Evolutionary conservation across 2,113 vertebrate species (phyloP), one percentile per base, ranked within the genome.

Genomic region (Candoia aspera): DNA sequence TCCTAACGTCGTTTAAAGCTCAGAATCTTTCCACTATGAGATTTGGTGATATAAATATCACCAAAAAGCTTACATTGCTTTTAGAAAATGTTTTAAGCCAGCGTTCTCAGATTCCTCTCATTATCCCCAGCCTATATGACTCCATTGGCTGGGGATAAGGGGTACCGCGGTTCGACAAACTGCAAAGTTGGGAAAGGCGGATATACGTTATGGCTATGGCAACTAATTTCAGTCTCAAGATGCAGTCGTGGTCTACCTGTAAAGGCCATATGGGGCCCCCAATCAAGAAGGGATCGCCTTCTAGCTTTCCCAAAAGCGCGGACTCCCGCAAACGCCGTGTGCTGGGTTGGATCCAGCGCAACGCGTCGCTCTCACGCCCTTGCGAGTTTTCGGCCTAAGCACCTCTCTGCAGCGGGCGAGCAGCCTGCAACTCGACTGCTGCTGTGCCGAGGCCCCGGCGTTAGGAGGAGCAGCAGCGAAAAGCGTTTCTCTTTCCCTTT

Each of bases 391-490:
- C 9, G 90, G 90, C 90, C 83, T 86, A 8, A 24, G 23, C 46
- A 1, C 37, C 3, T n/a, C 37, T 33, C 54, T 17, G 68, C 79
- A 10, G 57, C 37, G 6, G 33, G 6, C 12, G 2, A 24, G 4
- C 23, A 24, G 54, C 88, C 53, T 11, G 33, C 93, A 95, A 87
- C 73, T 84, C n/a, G 64, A 4, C 23, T 88, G 87, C 91, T 24
- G 92, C 84, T 85, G 60, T 37, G 86, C 88, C 91, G 91, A 62
- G 64, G 87, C 87, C 93, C 83, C 1, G 79, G 55, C 53, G n/a
- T 23, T 73, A 33, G 92, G 64, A 92, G 91, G 94, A 92, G 94
- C 94, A 93, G 89, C 92, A 91, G 15, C 24, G 21, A 55, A 3
- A 26, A 26, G 37, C 0, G 4, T 60, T 84, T 86, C 85, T 68